Evolutionary conservation across 30 jellyfish, hydroid and myxozoan species (phyloP), one percentile per base, ranked within the genome.

Genomic region (Chironex yamaguchii): DNA sequence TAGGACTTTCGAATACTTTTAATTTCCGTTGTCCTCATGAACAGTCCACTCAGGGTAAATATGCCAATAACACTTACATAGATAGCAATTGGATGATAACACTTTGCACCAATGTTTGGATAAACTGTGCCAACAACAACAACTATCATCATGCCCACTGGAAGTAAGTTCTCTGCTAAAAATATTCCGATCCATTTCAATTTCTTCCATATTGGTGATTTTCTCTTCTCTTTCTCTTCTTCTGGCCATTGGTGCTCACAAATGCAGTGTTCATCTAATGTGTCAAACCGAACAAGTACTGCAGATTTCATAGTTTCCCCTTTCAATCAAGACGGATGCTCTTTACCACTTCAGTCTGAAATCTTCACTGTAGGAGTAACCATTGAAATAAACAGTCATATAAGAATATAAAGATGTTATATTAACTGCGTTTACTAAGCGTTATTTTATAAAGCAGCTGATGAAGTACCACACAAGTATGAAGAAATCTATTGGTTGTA

Each of bases 11-110:
- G n/a, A 54, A 96, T 92, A 24, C 91, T 96, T 71, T 86, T 82
- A 71, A 94, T 76, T 36, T 93, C 97, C n/a, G 67, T 86, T 17
- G 99, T 88, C 14, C 80, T 77, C 79, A 94, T 51, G 48, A 82
- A 94, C 29, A 94, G 85, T 2, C 99, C 99, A 85, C 97, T 89
- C 54, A 77, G 71, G 69, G 84, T 49, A 77, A 94, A 94, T 32
- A 94, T 89, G 31, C 95, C 95, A 71, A 89, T 73, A 23, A 94
- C 95, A 63, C 99, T 87, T 29, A 89, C 63, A 67, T 83, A 94
- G 27, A 52, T 77, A 49, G 97, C 84, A 21, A 89, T 96, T 69
- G 76, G 52, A 71, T 89, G 96, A 33, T 82, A 51, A 24, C 89
- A 82, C 6, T 92, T 86, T 12, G 83, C 95, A 2, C 99, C 99